Base-by-base conservation (phyloP, 1,140 invertebrate species). In the Ceratina japonica region DNA sequence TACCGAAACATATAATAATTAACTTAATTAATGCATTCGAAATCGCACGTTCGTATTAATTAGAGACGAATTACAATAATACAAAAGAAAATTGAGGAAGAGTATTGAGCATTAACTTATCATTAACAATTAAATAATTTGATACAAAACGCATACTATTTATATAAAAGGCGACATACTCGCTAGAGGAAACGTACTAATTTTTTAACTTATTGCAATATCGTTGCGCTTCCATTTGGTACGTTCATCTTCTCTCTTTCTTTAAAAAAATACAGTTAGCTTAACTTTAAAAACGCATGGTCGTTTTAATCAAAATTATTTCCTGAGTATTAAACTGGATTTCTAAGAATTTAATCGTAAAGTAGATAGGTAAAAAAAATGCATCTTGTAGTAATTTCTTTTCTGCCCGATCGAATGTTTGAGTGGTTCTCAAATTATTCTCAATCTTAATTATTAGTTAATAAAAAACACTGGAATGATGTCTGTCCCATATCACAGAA, bases 141-240 rank as follows among this genome's bases (percentile, higher is more conserved):
- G 27, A 37, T 52, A 75, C 10, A 58, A 58, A 54, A 52, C 15
- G 54, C 44, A n/a, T 63, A 62, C 49, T 75, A 86, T 18, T 56
- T 44, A 49, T 62, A 16, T 77, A 77, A 77, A 61, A 81, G 72
- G 75, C 4, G 27, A 18, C 64, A 81, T 75, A 52, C 65, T 75
- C 13, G 15, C n/a, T 84, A 84, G 52, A 81, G 75, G 72, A 83
- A 56, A 56, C 15, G 81, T 84, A 84, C 69, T 51, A 63, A 75
- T 51, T 37, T 81, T 62, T 84, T 73, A 73, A 81, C 64, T 81
- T 81, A 84, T 77, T 75, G 37, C 51, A 71, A 63, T 70, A 72
- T 74, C 24, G 24, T 72, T 72, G 75, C 71, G 79, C 65, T 59
- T 76, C 81, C 86, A 87, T 88, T 88, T 88, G 86, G 87, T 86